These are phyloP conservation scores for Acrossocheilus wenchowensis DNA, from an alignment of 2,797 vertebrate genomes.

Conservation along the genomic window DNA sequence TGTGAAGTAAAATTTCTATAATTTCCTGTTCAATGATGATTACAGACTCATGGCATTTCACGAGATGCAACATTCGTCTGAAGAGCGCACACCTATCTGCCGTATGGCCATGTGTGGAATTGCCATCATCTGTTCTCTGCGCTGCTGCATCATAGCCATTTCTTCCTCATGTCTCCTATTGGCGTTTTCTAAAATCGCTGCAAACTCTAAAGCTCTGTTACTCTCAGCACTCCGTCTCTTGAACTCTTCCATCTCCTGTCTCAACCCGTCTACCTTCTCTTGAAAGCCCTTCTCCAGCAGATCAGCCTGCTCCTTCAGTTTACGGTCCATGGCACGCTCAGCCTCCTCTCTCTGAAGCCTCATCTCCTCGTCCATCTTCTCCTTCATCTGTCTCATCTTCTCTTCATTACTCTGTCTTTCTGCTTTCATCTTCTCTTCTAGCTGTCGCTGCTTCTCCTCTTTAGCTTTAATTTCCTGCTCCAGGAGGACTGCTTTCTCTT, in stretches of 20 bases:
- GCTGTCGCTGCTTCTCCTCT: conserved; percentile 43
- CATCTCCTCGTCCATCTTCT: conserved; percentile 54
- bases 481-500: conserved; percentile 37
- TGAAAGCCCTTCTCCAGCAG: conserved; percentile 55
- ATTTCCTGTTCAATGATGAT: background rate
- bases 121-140: background rate
- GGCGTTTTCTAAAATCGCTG: background rate
- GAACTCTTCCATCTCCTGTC: conserved; percentile 55
- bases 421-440: conserved; percentile 46
- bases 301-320: conserved; percentile 59
- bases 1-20: background rate
- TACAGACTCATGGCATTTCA: background rate
- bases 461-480: conserved; percentile 57
- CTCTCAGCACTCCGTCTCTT: conserved; percentile 21
- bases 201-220: background rate
- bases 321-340: conserved; percentile 54
- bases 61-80: background rate
- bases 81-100: background rate
- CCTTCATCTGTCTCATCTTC: conserved; percentile 40
- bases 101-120: background rate
- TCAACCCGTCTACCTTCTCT: conserved; percentile 51
- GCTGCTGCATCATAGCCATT: background rate
- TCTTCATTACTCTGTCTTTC: conserved; percentile 50
- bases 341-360: background rate
- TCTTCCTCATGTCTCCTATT: background rate